phyloP scores from a whole-genome alignment of 2,797 vertebrate genomes.

The Propithecus perrieri region DNA sequence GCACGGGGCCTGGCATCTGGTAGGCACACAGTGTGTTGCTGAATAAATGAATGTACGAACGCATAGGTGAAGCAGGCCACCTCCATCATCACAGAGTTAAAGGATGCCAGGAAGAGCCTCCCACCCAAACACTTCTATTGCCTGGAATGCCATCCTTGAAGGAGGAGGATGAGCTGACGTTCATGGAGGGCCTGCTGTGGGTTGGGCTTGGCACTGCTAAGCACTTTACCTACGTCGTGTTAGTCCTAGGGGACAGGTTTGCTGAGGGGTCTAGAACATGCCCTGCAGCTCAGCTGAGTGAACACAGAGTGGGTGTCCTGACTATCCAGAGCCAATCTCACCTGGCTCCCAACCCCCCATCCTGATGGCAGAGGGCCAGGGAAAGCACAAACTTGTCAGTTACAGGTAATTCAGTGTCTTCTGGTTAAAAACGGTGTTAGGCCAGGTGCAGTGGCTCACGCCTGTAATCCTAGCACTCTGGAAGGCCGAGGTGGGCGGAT shows the following conservation, averaged over 20 bases:
- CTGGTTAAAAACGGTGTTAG: background rate
- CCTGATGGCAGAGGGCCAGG: background rate
- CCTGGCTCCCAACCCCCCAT: too few species aligned
- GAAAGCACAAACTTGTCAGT: background rate
- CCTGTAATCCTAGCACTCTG: too few species aligned
- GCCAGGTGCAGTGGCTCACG: too few species aligned
- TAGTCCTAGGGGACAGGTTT: background rate
- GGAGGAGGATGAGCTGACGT: background rate
- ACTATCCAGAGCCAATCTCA: too few species aligned
- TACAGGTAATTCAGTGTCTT: background rate
- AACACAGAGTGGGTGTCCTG: background rate
- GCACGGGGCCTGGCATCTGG: background rate
- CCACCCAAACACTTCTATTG: background rate
- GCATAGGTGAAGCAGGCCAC: too few species aligned
- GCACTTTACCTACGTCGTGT: background rate
- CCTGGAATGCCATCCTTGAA: background rate
- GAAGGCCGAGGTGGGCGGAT: too few species aligned
- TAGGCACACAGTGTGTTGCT: background rate
- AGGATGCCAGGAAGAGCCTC: background rate
- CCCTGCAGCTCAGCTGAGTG: background rate
- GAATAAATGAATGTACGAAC: too few species aligned
- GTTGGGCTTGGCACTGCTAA: background rate
- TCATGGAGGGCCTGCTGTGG: too few species aligned
- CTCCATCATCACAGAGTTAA: background rate
- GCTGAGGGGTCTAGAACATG: background rate